phyloP scores from a whole-genome alignment of 1,140 invertebrate species.

The Plodia interpunctella region DNA sequence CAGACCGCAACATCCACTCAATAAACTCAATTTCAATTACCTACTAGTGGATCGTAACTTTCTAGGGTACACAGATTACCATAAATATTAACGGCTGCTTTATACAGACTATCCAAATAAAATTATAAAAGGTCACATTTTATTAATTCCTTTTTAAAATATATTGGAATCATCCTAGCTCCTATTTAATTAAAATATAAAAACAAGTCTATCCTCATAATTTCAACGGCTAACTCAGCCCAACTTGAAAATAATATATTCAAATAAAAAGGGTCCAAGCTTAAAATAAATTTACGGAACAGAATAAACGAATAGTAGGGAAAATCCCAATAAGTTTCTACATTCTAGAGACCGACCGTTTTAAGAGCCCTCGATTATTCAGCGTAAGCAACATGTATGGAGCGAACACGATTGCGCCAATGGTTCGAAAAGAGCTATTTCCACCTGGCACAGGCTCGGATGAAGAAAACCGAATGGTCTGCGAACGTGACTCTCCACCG shows the following conservation, averaged over 20 bases:
- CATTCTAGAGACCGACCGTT: constrained; percentile 29
- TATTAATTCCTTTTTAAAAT: too few relatives aligned
- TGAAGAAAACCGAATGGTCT: constrained; percentile 38
- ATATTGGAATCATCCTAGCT: too few relatives aligned
- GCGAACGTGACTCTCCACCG: constrained; percentile 20
- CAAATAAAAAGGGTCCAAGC: too few relatives aligned
- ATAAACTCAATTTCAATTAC: not conserved
- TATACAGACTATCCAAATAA: too few relatives aligned
- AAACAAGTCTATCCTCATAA: too few relatives aligned
- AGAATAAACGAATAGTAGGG: not conserved
- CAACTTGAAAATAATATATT: constrained; percentile 9
- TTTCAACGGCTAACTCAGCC: too few relatives aligned
- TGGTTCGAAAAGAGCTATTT: constrained; percentile 60
- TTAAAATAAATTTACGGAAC: not conserved
- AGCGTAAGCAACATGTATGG: constrained; percentile 40
- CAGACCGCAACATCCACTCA: not conserved
- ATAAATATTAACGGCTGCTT: too few relatives aligned
- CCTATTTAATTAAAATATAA: too few relatives aligned
- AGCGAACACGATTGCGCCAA: constrained; percentile 39
- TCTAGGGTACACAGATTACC: too few relatives aligned
- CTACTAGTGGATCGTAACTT: not conserved
- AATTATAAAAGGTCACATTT: too few relatives aligned
- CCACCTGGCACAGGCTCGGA: constrained; percentile 35
- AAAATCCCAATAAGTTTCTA: constrained; percentile 31
- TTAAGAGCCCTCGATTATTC: constrained; percentile 58